Base-by-base conservation (phyloP, 2,113 vertebrate species). In the Zosterops lateralis region DNA sequence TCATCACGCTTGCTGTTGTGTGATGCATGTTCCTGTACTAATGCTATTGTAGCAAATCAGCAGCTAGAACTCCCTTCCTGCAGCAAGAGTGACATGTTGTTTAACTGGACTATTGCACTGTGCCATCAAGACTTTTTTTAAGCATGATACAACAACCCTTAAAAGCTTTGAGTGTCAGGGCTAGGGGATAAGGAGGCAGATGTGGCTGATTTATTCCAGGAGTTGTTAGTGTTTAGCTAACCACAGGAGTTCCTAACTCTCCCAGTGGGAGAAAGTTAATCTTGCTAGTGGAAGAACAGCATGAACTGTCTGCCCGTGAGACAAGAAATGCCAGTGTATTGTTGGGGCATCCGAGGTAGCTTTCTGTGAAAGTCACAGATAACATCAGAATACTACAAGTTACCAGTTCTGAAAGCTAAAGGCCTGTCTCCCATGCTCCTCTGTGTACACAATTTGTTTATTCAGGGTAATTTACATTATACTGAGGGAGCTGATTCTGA, bases 211-310 rank as follows among this genome's bases (percentile, higher is more conserved):
- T 71, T 90, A 77, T 76, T 88, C 34, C 67, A 67, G 54, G 50
- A 54, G 54, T 84, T 91, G 60, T 83, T 70, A 48, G 48, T 3
- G 2, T 83, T 90, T 53, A 77, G 68, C 34, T 90, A 90, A 89
- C 36, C 51, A n/a, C 26, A 48, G 6, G 36, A 56, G 47, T 54
- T 92, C 71, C 64, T 53, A 75, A 0, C 48, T 77, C 18, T 71
- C 25, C 12, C n/a, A 64, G 31, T 45, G n/a, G 53, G 56, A 78
- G 72, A 88, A 92, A 57, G 40, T 86, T 88, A 57, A 61, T 90
- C 44, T 76, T 0, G 0, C 17, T 58, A 45, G 25, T 0, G 0
- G 51, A 71, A 53, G 68, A 88, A 36, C 34, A 77, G 38, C 58
- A 26, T 80, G 31, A 89, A 26, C 14, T 77, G 6, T 62, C n/a